Conservation (phyloP, 2,888 invertebrate species). For the Cheilosia vulpina region DNA sequence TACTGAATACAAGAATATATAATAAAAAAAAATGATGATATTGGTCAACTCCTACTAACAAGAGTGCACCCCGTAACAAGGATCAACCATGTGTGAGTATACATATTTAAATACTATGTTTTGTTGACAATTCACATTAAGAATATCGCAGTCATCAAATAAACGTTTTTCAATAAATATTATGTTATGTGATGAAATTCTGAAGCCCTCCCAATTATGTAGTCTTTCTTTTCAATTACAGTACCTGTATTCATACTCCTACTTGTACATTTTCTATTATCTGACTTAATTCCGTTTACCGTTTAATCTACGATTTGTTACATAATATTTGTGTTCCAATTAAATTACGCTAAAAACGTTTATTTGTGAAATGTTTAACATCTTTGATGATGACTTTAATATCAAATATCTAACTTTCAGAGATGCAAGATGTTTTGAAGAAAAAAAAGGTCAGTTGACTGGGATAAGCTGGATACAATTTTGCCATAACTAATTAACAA, state of each 20-base stretch:
- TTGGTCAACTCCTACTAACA: constrained; percentile 45
- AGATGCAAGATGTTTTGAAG: not conserved
- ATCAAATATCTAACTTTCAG: constrained; percentile 16
- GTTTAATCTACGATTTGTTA: too few species aligned
- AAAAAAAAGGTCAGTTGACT: not conserved
- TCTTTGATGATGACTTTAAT: not conserved
- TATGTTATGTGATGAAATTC: too few species aligned
- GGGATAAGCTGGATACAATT: not conserved
- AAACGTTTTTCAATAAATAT: too few species aligned
- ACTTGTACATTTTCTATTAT: too few species aligned
- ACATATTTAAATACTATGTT: not conserved
- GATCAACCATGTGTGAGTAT: constrained; percentile 34
- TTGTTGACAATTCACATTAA: constrained; percentile 1
- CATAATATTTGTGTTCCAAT: not conserved
- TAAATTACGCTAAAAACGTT: not conserved
- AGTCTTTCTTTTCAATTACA: too few species aligned
- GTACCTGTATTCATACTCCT: too few species aligned
- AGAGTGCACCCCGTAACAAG: constrained; percentile 19
- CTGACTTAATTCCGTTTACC: too few species aligned
- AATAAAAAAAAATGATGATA: constrained; percentile 30
- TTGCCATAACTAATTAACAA: not conserved
- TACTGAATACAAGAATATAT: constrained; percentile 22
- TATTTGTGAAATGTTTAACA: not conserved
- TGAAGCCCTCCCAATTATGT: too few species aligned
- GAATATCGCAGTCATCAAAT: not conserved